phyloP scores from a whole-genome alignment of 2,888 invertebrate species.

The Melanotus villosus region DNA sequence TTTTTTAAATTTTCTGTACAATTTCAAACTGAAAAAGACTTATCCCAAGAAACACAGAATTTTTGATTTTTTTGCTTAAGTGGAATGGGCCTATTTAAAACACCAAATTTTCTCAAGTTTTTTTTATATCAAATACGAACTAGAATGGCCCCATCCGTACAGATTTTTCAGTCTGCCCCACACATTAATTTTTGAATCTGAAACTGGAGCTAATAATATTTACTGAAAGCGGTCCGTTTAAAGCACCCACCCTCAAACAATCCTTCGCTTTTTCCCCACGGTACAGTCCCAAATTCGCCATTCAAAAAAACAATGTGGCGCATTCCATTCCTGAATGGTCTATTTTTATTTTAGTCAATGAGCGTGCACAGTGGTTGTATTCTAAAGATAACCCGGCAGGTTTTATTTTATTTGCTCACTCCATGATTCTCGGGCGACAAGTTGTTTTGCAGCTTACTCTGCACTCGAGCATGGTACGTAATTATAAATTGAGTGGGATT shows the following conservation, averaged over 20 bases:
- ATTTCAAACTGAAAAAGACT: too few relatives aligned
- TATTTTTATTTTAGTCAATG: constrained; percentile 36
- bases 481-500: constrained; percentile 10
- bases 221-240: background rate
- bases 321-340: constrained; percentile 33
- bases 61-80: too few relatives aligned
- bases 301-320: constrained; percentile 24
- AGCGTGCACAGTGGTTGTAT: constrained; percentile 26
- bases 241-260: background rate
- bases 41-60: too few relatives aligned
- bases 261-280: background rate
- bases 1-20: too few relatives aligned
- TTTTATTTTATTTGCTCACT: constrained; percentile 32
- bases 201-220: too few relatives aligned
- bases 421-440: constrained; percentile 2
- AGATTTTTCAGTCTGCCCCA: too few relatives aligned
- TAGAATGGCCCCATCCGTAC: too few relatives aligned
- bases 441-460: constrained; percentile 2
- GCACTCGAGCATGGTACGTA: background rate
- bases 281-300: constrained; percentile 8
- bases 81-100: too few relatives aligned
- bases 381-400: constrained; percentile 31
- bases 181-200: too few relatives aligned
- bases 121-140: too few relatives aligned
- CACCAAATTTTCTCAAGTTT: too few relatives aligned